Evolutionary conservation across 2,113 vertebrate species (phyloP).

Genomic region (Pica pica): DNA sequence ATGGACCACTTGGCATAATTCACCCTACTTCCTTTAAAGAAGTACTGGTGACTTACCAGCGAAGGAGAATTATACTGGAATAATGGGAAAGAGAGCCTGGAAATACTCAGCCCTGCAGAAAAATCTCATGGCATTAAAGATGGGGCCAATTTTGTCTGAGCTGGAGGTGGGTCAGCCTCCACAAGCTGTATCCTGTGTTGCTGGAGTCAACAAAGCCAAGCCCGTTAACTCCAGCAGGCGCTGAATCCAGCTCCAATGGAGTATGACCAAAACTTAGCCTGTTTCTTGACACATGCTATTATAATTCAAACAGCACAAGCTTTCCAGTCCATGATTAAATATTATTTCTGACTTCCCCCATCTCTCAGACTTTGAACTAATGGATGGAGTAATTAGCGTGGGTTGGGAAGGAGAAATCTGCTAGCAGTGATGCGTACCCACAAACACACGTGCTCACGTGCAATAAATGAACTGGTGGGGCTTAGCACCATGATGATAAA

Average conservation of each 20-base stretch:
- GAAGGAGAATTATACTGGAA: background rate
- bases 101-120: background rate
- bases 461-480: background rate
- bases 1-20: background rate
- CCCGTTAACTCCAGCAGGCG: background rate
- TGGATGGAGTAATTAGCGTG: background rate
- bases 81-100: background rate
- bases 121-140: background rate
- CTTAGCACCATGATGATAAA: background rate
- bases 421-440: background rate
- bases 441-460: fast-evolving
- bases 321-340: background rate
- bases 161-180: background rate
- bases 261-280: background rate
- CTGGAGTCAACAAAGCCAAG: background rate
- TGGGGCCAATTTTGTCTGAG: background rate
- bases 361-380: background rate
- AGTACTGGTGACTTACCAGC: background rate
- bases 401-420: background rate
- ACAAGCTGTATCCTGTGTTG: background rate
- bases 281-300: background rate
- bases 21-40: background rate
- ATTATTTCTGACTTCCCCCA: background rate
- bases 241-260: background rate
- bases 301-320: background rate